Conservation (phyloP, 2,888 invertebrate genomes). For the Coremacera marginata region DNA sequence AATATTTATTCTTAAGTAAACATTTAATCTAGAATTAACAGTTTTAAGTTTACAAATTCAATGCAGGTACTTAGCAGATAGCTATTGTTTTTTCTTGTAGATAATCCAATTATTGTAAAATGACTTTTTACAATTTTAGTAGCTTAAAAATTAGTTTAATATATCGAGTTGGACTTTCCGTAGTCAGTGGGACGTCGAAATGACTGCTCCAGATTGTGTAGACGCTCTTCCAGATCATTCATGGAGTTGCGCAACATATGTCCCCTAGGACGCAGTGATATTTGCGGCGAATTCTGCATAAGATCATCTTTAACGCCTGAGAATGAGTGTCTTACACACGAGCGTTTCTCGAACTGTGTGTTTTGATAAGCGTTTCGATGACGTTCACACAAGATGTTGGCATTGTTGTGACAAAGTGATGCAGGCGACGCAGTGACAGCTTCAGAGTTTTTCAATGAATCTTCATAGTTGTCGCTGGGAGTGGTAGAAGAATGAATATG, state of each 20-base stretch:
- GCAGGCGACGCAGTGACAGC: conserved; percentile 51
- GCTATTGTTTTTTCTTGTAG: not conserved
- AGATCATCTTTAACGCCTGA: conserved; percentile 69
- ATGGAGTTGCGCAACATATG: conserved; percentile 67
- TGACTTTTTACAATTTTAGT: not conserved
- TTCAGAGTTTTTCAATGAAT: conserved; percentile 76
- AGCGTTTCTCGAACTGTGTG: conserved; percentile 63
- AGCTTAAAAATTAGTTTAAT: not conserved
- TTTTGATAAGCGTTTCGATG: conserved; percentile 62
- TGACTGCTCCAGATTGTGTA: conserved; percentile 68
- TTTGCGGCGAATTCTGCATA: conserved; percentile 65
- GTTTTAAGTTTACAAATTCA: too few relatives aligned
- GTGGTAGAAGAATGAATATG: not conserved
- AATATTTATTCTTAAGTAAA: not conserved
- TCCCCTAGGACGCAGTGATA: conserved; percentile 64
- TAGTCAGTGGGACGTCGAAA: conserved; percentile 65
- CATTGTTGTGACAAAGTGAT: conserved; percentile 49
- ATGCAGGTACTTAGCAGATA: too few relatives aligned
- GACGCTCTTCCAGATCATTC: conserved; percentile 67
- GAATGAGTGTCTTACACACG: conserved; percentile 67
- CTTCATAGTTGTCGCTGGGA: conserved; percentile 81
- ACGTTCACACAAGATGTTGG: conserved; percentile 50
- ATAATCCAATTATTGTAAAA: not conserved
- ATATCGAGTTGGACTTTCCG: conserved; percentile 57
- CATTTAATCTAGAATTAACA: too few relatives aligned